Evolutionary conservation across 53 echinoderm and acorn worm species (phyloP).

Genomic region (Temnopleurus reevesii): DNA sequence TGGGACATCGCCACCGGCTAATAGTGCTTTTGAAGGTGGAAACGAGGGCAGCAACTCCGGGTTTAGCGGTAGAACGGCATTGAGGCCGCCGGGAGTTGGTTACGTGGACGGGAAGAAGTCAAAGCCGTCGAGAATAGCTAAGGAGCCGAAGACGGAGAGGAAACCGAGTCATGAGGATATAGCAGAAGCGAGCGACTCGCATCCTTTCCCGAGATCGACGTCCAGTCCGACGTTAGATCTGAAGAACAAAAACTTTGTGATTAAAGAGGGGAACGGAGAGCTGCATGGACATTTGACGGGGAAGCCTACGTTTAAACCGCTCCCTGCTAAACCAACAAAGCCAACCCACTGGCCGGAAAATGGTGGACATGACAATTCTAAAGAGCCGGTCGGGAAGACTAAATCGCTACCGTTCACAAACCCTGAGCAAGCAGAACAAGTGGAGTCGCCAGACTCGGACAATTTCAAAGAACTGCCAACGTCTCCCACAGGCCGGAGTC

Average conservation of each 20-base stretch:
- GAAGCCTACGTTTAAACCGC: conserved; percentile 72
- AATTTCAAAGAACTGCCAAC: conserved; percentile 60
- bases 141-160: conserved; percentile 54
- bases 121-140: conserved; percentile 42
- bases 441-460: conserved; percentile 49
- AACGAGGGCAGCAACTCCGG: conserved; percentile 60
- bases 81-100: conserved; percentile 26
- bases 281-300: not conserved
- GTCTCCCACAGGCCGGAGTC: conserved; percentile 60
- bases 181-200: conserved; percentile 8
- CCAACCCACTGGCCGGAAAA: conserved; percentile 50
- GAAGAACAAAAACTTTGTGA: conserved; percentile 53
- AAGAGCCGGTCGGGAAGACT: conserved; percentile 77
- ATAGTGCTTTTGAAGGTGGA: conserved; percentile 58
- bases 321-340: conserved; percentile 65
- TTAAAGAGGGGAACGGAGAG: conserved; percentile 50
- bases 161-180: conserved; percentile 63
- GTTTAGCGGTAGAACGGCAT: conserved; percentile 8
- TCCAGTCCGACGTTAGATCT: conserved; percentile 73
- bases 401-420: conserved; percentile 75
- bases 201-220: conserved; percentile 65
- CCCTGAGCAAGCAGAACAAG: not conserved
- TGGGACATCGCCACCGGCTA: conserved; percentile 57
- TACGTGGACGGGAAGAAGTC: conserved; percentile 20
- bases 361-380: conserved; percentile 49